Evolutionary conservation across 2,113 vertebrate genomes (phyloP).

Genomic region (Poeciliopsis retropinna): DNA sequence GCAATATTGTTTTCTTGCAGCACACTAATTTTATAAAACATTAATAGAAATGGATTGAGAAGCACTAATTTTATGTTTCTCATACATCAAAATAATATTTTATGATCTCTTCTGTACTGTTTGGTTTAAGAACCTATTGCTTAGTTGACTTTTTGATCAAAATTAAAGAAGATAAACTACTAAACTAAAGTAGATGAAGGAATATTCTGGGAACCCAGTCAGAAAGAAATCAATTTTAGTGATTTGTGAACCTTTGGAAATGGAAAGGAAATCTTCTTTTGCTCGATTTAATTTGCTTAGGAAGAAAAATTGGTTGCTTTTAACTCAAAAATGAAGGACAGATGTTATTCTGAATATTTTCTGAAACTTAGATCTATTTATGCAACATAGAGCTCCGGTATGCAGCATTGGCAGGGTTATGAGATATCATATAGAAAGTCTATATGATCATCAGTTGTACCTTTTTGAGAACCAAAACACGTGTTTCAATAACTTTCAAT

Average conservation of each 20-base stretch:
- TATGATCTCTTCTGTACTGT: background rate
- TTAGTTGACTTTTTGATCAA: background rate
- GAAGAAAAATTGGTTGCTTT: background rate
- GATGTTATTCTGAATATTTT: background rate
- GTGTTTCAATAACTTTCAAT: background rate
- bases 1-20: slow-evolving; percentile 10
- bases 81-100: background rate
- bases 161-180: background rate
- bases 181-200: background rate
- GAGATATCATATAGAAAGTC: background rate
- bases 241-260: no score
- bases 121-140: background rate
- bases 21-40: background rate
- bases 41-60: background rate
- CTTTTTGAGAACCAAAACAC: background rate
- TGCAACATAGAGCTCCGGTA: background rate
- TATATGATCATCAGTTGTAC: background rate
- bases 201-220: background rate
- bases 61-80: background rate
- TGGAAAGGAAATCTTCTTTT: background rate
- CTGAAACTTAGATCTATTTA: background rate
- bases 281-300: no score
- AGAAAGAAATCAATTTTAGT: no score
- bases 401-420: background rate
- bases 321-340: background rate